phyloP scores from a whole-genome alignment of 2,888 invertebrate genomes.

The Branchinecta sandiegonensis region DNA sequence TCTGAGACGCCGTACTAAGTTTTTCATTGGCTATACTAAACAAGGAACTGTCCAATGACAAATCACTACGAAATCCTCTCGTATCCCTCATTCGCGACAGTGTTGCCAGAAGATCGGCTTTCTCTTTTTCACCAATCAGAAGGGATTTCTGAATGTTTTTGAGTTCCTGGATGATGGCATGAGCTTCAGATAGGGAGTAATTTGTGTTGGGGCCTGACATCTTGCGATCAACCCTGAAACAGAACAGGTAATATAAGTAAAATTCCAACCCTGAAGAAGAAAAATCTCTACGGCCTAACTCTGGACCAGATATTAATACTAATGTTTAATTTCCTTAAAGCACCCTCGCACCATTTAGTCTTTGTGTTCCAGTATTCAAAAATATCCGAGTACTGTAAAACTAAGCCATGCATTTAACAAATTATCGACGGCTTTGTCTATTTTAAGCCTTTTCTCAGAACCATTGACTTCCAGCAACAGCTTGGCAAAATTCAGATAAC shows the following conservation, averaged over 20 bases:
- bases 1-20: slow-evolving; percentile 85
- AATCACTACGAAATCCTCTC: slow-evolving; percentile 29
- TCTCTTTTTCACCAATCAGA: slow-evolving; percentile 79
- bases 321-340: too few relatives aligned
- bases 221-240: slow-evolving; percentile 70
- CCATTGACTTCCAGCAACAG: too few relatives aligned
- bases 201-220: slow-evolving; percentile 66
- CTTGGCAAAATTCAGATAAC: too few relatives aligned
- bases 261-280: not conserved
- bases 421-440: too few relatives aligned
- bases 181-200: slow-evolving; percentile 84
- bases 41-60: slow-evolving; percentile 64
- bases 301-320: too few relatives aligned
- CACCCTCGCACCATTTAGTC: too few relatives aligned
- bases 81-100: slow-evolving; percentile 86
- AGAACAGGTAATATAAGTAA: slow-evolving; percentile 23
- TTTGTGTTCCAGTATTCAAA: too few relatives aligned
- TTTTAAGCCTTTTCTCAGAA: too few relatives aligned
- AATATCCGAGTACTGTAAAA: too few relatives aligned
- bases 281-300: too few relatives aligned
- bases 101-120: slow-evolving; percentile 84
- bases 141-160: slow-evolving; percentile 82
- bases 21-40: slow-evolving; percentile 71
- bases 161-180: slow-evolving; percentile 87
- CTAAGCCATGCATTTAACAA: too few relatives aligned